These are phyloP conservation scores for Ciconia maguari DNA, from an alignment of 2,113 vertebrate genomes.

Conservation along the genomic window DNA sequence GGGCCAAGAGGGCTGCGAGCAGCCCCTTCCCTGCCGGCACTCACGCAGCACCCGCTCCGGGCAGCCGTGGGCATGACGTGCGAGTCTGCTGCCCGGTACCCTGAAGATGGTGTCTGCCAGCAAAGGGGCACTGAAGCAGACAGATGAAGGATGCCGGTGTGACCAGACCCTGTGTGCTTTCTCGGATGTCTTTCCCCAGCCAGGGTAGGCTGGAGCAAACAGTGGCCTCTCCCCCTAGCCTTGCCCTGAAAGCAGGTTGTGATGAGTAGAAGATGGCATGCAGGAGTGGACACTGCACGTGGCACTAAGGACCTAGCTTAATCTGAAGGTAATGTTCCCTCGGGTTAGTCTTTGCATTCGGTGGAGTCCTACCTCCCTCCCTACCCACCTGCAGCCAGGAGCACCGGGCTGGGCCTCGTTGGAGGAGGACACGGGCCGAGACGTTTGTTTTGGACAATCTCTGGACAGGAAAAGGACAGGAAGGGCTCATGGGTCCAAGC, in stretches of 20 bases:
- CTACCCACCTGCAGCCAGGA: no score
- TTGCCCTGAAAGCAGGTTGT: neutral
- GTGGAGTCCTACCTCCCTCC: no score
- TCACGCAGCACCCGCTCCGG: rapidly evolving
- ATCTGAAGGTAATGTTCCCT: neutral
- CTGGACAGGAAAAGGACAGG: neutral
- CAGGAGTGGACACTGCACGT: neutral
- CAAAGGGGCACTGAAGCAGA: neutral
- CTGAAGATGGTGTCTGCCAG: neutral
- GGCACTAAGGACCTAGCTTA: neutral
- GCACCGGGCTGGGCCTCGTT: no score
- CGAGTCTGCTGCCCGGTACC: neutral
- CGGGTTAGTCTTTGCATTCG: rapidly evolving
- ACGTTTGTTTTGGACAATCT: neutral
- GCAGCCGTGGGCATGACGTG: neutral
- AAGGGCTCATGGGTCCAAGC: neutral
- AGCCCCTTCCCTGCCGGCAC: neutral
- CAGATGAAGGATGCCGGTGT: no score
- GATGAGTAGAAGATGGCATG: neutral
- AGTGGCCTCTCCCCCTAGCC: no score
- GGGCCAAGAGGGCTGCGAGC: neutral
- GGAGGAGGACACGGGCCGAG: neutral
- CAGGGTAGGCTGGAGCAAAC: rapidly evolving
- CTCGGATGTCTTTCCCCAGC: neutral
- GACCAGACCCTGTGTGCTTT: neutral